Evolutionary conservation across 1,140 invertebrate genomes (phyloP).

Genomic region (Helicoverpa zea): DNA sequence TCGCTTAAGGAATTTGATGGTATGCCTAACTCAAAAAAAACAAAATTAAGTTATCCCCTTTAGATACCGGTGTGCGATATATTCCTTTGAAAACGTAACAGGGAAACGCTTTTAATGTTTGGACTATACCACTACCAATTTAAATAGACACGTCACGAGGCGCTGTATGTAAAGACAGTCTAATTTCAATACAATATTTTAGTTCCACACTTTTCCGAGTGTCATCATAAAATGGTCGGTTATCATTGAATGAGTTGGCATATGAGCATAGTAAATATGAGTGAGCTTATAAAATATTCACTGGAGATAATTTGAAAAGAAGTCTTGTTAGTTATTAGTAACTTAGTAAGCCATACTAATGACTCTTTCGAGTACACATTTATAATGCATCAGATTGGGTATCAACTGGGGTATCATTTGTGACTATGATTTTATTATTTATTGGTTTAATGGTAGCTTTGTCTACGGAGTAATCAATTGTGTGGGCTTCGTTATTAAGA

Average conservation of each 20-base stretch:
- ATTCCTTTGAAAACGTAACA: constrained; percentile 13
- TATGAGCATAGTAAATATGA: no score
- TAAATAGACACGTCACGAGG: neutral
- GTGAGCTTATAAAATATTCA: constrained; percentile 38
- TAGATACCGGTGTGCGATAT: neutral
- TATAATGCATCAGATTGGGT: neutral
- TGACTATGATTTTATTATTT: neutral
- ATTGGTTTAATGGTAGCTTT: neutral
- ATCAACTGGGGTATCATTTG: constrained; percentile 2
- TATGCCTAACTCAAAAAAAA: no score
- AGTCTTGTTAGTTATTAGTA: constrained; percentile 12
- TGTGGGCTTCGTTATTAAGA: neutral
- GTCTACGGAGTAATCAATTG: neutral
- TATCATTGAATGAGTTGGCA: neutral
- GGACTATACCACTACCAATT: neutral
- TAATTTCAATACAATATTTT: neutral
- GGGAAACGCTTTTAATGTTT: constrained; percentile 19
- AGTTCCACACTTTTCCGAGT: neutral
- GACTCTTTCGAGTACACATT: constrained; percentile 24
- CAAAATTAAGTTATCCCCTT: no score
- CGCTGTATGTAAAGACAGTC: neutral
- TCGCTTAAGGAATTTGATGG: no score
- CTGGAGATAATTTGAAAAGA: constrained; percentile 33
- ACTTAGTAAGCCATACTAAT: constrained; percentile 27
- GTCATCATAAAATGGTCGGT: neutral